A percentile compares a stretch with the other conserved stretches of the same genome.
Evolutionary conservation across 2,113 vertebrate genomes (phyloP).

Genomic region (Opisthocomus hoazin): DNA sequence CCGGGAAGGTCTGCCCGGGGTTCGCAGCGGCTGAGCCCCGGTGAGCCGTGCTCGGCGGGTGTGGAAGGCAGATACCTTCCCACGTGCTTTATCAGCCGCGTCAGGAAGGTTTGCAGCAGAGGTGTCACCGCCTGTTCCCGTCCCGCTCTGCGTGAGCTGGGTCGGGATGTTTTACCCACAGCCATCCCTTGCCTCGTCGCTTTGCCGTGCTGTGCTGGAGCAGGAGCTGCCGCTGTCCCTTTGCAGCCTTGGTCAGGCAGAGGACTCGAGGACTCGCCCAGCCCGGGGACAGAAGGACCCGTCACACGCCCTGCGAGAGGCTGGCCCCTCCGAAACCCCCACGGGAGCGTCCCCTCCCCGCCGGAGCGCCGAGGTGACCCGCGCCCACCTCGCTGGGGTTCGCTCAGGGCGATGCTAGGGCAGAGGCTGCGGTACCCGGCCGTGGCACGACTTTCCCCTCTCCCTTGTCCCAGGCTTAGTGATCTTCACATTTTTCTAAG

Average conservation of each 20-base stretch:
- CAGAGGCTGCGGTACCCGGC: accelerated
- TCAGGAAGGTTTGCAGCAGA: not conserved
- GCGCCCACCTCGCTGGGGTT: accelerated
- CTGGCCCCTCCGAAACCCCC: not conserved
- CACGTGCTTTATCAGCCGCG: not conserved
- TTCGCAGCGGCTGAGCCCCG: not conserved
- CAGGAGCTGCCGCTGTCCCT: not conserved
- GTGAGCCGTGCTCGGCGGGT: not conserved
- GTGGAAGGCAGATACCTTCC: not conserved
- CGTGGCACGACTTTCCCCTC: too few relatives aligned
- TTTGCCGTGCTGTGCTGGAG: not conserved
- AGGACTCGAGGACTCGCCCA: not conserved
- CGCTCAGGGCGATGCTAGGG: not conserved
- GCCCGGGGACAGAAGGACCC: not conserved
- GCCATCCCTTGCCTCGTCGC: not conserved
- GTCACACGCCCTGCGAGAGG: accelerated
- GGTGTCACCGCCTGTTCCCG: not conserved
- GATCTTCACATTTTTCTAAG: not conserved
- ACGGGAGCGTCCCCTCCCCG: too few relatives aligned
- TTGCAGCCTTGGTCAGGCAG: not conserved
- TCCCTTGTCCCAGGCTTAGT: not conserved
- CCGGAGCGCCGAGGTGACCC: not conserved
- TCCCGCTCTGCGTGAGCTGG: not conserved
- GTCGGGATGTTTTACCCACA: not conserved
- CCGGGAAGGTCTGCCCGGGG: not conserved